Conservation (phyloP, 2,797 vertebrate genomes). For the Silurus aristotelis region DNA sequence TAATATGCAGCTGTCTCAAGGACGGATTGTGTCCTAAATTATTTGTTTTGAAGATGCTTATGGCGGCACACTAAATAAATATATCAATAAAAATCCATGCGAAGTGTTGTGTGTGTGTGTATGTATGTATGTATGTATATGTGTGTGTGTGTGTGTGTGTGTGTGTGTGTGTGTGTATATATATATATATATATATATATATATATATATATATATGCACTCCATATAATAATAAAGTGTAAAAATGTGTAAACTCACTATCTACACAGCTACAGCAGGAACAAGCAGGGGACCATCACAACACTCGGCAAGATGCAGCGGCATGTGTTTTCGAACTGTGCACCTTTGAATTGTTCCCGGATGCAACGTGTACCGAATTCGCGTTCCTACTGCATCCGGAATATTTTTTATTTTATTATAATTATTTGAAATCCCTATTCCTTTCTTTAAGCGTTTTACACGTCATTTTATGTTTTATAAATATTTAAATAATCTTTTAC, state of each 20-base stretch:
- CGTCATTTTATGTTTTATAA: too few species aligned
- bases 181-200: too few species aligned
- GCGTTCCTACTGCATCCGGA: neutral
- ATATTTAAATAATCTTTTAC: too few species aligned
- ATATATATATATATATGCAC: too few species aligned
- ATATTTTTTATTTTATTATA: neutral
- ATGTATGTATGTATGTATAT: accelerated
- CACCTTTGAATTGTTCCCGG: neutral
- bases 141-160: too few species aligned
- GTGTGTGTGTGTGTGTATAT: too few species aligned
- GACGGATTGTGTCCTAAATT: neutral
- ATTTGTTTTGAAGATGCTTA: neutral
- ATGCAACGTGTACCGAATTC: neutral
- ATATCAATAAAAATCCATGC: neutral
- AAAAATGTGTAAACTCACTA: neutral
- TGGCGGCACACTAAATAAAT: neutral
- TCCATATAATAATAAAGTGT: neutral
- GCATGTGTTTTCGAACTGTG: slow-evolving; percentile 15
- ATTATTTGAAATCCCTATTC: too few species aligned
- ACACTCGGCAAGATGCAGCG: slow-evolving; percentile 19
- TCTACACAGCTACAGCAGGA: neutral
- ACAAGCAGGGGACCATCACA: slow-evolving; percentile 18
- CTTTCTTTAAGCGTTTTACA: too few species aligned
- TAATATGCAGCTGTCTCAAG: neutral
- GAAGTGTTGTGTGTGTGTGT: neutral